Evolutionary conservation across 1,140 invertebrate species (phyloP).

Genomic region (Brachionus angularis): DNA sequence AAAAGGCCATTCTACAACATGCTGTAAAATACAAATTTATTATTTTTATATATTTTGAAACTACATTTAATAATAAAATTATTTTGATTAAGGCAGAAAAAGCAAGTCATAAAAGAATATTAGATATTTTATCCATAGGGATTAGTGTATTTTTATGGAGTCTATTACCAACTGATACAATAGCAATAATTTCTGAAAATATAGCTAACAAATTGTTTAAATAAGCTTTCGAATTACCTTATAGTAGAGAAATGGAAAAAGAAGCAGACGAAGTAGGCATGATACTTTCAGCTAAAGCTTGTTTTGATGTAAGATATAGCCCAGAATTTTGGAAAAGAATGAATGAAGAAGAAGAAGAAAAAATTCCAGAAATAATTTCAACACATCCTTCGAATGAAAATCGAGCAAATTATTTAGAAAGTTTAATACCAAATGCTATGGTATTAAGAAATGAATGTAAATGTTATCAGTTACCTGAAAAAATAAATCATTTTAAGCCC

Average conservation of each 20-base stretch:
- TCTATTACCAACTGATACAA: slow-evolving; percentile 27
- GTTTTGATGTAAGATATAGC: slow-evolving; percentile 65
- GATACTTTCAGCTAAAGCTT: slow-evolving; percentile 65
- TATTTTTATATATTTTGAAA: no score
- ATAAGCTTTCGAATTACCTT: slow-evolving; percentile 61
- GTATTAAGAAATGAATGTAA: no score
- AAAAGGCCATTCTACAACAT: slow-evolving; percentile 63
- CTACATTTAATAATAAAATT: not conserved
- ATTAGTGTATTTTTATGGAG: slow-evolving; percentile 9
- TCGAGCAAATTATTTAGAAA: slow-evolving; percentile 60
- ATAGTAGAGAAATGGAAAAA: slow-evolving; percentile 62
- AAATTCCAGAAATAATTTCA: slow-evolving; percentile 61
- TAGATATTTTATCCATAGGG: slow-evolving; percentile 21
- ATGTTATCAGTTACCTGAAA: no score
- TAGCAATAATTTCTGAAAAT: not conserved
- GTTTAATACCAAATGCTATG: no score
- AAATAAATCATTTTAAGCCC: no score
- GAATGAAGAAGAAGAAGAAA: slow-evolving; percentile 49
- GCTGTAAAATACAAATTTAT: no score
- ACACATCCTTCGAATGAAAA: slow-evolving; percentile 64
- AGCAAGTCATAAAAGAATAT: not conserved
- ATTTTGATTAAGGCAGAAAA: not conserved
- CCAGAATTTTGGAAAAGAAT: slow-evolving; percentile 64
- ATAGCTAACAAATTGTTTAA: slow-evolving; percentile 46
- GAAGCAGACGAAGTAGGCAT: slow-evolving; percentile 68